A percentile compares a stretch with the other conserved stretches of the same genome.
Evolutionary conservation across 2,113 vertebrate species (phyloP).

Genomic region (Corapipo altera): DNA sequence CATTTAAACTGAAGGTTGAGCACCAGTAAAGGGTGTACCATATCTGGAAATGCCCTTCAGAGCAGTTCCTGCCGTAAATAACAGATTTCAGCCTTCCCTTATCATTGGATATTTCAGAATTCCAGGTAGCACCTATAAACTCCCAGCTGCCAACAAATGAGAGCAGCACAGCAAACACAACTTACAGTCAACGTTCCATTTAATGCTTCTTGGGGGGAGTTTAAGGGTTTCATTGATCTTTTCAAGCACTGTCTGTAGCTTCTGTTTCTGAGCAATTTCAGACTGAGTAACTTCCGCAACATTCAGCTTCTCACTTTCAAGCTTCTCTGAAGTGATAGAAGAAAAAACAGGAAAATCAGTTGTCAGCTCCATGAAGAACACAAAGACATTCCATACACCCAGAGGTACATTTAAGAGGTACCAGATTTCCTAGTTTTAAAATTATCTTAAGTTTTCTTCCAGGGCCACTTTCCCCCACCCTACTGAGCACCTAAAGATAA

Average conservation of each 20-base stretch:
- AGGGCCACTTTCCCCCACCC: not conserved
- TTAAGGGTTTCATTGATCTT: constrained; percentile 91
- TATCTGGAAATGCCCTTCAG: not conserved
- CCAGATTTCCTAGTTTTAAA: not conserved
- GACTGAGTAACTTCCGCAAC: constrained; percentile 90
- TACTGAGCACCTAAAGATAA: not conserved
- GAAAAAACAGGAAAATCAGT: not conserved
- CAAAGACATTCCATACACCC: not conserved
- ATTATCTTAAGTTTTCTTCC: not conserved
- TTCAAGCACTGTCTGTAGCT: constrained; percentile 88
- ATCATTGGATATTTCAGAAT: not conserved
- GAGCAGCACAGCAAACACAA: constrained; percentile 11
- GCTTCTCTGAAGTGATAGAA: constrained; percentile 76
- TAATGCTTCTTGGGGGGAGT: constrained; percentile 84
- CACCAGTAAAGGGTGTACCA: not conserved
- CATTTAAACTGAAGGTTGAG: not conserved
- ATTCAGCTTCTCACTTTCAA: constrained; percentile 87
- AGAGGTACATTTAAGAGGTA: not conserved
- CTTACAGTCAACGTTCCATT: constrained; percentile 90
- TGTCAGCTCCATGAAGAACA: not conserved
- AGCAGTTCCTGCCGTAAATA: not conserved
- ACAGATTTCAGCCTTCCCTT: not conserved
- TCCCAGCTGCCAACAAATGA: not conserved
- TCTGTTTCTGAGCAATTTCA: constrained; percentile 90
- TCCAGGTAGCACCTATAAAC: not conserved